Percentiles rank a stretch among this genome's conserved stretches.
Conservation (phyloP, 2,888 invertebrate genomes). For the Drosophila colorata region DNA sequence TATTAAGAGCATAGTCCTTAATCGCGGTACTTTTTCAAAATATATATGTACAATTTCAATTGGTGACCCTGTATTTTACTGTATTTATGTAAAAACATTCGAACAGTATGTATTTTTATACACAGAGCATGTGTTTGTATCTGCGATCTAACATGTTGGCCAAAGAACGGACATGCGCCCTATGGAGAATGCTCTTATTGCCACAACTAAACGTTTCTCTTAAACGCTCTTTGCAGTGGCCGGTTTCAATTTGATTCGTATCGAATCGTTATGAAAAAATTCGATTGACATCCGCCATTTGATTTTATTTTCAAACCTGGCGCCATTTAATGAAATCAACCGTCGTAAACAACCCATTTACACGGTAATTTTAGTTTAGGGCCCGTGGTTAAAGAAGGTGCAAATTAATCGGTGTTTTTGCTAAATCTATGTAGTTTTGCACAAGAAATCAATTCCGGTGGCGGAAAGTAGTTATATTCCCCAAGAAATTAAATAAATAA, state of each 20-base stretch:
- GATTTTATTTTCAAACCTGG: no score
- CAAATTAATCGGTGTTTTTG: no score
- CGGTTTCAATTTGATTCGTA: not conserved
- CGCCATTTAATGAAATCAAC: no score
- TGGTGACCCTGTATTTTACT: constrained; percentile 8
- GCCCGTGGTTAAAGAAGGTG: no score
- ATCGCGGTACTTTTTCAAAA: no score
- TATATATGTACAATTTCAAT: no score
- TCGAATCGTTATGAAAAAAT: not conserved
- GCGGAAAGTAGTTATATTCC: no score
- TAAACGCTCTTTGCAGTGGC: not conserved
- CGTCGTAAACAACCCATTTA: no score
- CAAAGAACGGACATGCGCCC: constrained; percentile 29
- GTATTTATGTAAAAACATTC: constrained; percentile 9
- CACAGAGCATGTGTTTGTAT: not conserved
- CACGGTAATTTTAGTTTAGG: no score
- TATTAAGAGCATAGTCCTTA: not conserved
- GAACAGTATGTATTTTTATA: constrained; percentile 6
- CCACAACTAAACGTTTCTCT: not conserved
- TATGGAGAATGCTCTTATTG: not conserved
- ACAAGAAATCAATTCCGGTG: no score
- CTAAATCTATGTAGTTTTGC: no score
- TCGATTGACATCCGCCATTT: not conserved
- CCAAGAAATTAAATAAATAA: no score
- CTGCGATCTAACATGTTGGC: constrained; percentile 34